Conservation (phyloP, 1,140 invertebrate genomes). For the Thaumetopoea pityocampa region DNA sequence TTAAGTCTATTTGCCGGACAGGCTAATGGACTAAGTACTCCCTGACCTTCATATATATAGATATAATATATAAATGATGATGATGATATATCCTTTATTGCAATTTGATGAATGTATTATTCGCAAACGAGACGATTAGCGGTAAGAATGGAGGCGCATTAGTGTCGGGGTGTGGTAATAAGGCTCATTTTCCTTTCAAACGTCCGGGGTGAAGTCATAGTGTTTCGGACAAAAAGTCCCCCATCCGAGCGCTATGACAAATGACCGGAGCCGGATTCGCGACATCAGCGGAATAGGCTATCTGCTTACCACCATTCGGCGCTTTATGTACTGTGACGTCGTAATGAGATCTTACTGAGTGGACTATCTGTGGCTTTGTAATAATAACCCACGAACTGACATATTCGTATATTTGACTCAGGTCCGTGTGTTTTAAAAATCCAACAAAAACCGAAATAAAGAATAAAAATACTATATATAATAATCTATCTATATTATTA, state of each 20-base stretch:
- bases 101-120: constrained; percentile 13
- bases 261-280: constrained; percentile 37
- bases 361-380: too few relatives aligned
- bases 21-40: too few relatives aligned
- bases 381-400: too few relatives aligned
- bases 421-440: too few relatives aligned
- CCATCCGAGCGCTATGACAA: constrained; percentile 63
- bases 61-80: too few relatives aligned
- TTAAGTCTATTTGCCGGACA: too few relatives aligned
- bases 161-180: constrained; percentile 38
- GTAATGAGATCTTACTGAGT: constrained; percentile 20
- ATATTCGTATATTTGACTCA: background rate
- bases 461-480: too few relatives aligned
- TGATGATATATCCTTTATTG: constrained; percentile 16
- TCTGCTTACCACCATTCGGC: constrained; percentile 51
- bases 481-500: too few relatives aligned
- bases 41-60: background rate
- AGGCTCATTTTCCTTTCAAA: constrained; percentile 48
- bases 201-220: constrained; percentile 58
- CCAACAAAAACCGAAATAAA: too few relatives aligned
- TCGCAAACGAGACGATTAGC: constrained; percentile 30
- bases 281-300: constrained; percentile 57
- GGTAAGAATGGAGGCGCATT: constrained; percentile 17
- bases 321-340: constrained; percentile 24
- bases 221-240: constrained; percentile 63